Percentiles rank a stretch among this genome's conserved stretches.
Evolutionary conservation across 2,888 invertebrate genomes (phyloP).

Genomic region (Metopia argyrocephala): DNA sequence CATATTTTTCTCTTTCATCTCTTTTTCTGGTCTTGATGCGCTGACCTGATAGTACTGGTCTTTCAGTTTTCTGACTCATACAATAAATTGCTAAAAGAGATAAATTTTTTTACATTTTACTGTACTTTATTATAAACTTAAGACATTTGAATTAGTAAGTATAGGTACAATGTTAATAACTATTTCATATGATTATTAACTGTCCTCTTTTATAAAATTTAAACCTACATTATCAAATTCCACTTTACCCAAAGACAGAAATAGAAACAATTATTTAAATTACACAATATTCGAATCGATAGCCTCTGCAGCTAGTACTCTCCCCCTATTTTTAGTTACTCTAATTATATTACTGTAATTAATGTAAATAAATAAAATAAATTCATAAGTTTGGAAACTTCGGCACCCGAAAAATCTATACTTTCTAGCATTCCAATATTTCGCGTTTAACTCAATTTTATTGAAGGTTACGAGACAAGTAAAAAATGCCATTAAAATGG

Average conservation of each 20-base stretch:
- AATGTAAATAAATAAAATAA: no score
- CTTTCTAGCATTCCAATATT: slow-evolving; percentile 53
- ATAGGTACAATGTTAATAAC: slow-evolving; percentile 5
- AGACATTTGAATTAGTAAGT: neutral
- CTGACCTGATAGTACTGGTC: slow-evolving; percentile 99
- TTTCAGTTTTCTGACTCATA: slow-evolving; percentile 99
- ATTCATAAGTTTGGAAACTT: slow-evolving; percentile 15
- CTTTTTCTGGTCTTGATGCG: slow-evolving; percentile 99
- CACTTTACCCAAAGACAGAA: no score
- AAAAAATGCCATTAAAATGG: slow-evolving; percentile 36
- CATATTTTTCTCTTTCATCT: slow-evolving; percentile 99
- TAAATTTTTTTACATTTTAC: slow-evolving; percentile 60
- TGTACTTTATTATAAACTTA: no score
- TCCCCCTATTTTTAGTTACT: no score
- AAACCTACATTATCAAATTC: no score
- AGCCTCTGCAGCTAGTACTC: no score
- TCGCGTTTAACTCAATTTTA: slow-evolving; percentile 20
- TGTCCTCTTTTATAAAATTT: slow-evolving; percentile 42
- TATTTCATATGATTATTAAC: slow-evolving; percentile 37
- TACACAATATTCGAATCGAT: no score
- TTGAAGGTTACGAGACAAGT: slow-evolving; percentile 46
- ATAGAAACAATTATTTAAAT: no score
- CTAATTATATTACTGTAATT: no score
- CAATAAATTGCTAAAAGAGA: slow-evolving; percentile 90
- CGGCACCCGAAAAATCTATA: slow-evolving; percentile 32